These are phyloP conservation scores for Porites australiensis DNA, from an alignment of 64 coral and sea anemone genomes.

Conservation along the genomic window DNA sequence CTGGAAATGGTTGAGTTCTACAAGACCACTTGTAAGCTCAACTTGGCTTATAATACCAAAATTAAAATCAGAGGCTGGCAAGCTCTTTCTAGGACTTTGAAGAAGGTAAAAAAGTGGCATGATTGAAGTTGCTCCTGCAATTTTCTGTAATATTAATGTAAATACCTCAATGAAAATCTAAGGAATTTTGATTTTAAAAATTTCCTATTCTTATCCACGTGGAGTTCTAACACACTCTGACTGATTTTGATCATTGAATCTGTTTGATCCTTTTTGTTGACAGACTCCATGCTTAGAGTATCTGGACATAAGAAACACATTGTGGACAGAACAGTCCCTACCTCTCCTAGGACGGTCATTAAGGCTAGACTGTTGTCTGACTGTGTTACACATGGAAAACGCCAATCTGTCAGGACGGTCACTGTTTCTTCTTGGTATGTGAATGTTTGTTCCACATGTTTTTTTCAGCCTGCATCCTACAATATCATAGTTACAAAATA, in stretches of 20 bases:
- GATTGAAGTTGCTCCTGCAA: background rate
- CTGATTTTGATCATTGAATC: too few relatives aligned
- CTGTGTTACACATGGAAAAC: slow-evolving; percentile 91
- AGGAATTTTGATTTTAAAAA: too few relatives aligned
- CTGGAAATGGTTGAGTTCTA: slow-evolving; percentile 99
- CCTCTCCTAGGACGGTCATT: slow-evolving; percentile 83
- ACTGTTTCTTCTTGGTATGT: slow-evolving; percentile 95
- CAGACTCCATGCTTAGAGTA: slow-evolving; percentile 93
- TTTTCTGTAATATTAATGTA: too few relatives aligned
- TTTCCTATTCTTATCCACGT: too few relatives aligned
- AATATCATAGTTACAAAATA: too few relatives aligned
- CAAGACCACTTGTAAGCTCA: slow-evolving; percentile 81
- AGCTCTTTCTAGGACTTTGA: slow-evolving; percentile 75
- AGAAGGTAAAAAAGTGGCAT: slow-evolving; percentile 58
- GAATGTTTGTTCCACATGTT: background rate
- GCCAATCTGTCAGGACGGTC: slow-evolving; percentile 89
- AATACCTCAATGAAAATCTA: too few relatives aligned
- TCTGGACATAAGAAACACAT: slow-evolving; percentile 89
- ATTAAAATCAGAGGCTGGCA: slow-evolving; percentile 97
- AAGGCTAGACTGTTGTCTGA: slow-evolving; percentile 79
- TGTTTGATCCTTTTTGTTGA: background rate
- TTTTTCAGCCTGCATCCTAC: too few relatives aligned
- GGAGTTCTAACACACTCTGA: too few relatives aligned
- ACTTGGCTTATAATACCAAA: slow-evolving; percentile 92
- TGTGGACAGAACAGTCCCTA: slow-evolving; percentile 93